These are phyloP conservation scores for Andrena hattorfiana DNA, from an alignment of 2,888 invertebrate genomes.

Conservation along the genomic window DNA sequence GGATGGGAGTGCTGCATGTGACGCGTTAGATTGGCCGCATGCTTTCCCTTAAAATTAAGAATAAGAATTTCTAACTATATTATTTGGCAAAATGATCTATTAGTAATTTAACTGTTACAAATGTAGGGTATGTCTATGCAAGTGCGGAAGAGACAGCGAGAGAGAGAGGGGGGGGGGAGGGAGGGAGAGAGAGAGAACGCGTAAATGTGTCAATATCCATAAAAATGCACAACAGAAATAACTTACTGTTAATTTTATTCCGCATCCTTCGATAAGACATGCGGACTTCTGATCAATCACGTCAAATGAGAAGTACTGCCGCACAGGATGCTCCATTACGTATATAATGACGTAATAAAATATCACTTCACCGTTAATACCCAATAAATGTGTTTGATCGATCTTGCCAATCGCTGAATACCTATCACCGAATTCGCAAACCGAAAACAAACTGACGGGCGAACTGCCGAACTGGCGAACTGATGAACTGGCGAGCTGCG, in stretches of 20 bases:
- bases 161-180: too few relatives aligned
- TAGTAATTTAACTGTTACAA: neutral
- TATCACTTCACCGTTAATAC: neutral
- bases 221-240: neutral
- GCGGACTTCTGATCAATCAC: neutral
- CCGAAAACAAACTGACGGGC: neutral
- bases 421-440: neutral
- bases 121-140: neutral
- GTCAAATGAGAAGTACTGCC: neutral
- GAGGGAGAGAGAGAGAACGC: too few relatives aligned
- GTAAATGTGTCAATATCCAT: neutral
- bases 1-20: neutral
- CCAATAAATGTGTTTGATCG: neutral
- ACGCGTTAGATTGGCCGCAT: neutral
- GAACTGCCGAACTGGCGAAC: neutral
- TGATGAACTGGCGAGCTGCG: neutral
- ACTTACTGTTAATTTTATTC: neutral
- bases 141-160: neutral
- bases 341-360: too few relatives aligned
- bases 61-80: neutral
- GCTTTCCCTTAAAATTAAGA: neutral
- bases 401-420: neutral
- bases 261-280: neutral
- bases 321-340: neutral
- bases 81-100: neutral